These are phyloP conservation scores for Myocastor coypus DNA, from an alignment of 2,113 vertebrate species.

Conservation along the genomic window DNA sequence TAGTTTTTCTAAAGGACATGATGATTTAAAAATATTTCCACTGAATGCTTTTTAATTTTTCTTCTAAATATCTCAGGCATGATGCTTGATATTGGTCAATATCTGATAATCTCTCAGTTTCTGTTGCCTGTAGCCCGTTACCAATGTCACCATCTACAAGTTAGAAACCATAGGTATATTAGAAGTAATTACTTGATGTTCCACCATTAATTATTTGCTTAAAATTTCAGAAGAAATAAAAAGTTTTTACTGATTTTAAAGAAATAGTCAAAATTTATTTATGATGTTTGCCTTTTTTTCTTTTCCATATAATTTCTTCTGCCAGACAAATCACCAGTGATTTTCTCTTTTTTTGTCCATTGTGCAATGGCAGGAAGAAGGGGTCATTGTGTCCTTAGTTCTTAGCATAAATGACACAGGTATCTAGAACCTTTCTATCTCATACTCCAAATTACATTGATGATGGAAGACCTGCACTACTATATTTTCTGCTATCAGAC, in stretches of 20 bases:
- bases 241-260: background rate
- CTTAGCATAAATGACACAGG: constrained; percentile 68
- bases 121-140: background rate
- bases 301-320: background rate
- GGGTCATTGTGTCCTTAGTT: background rate
- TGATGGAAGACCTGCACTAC: constrained; percentile 70
- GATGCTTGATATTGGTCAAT: background rate
- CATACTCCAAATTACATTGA: constrained; percentile 82
- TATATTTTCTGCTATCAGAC: constrained; percentile 67
- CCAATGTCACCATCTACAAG: background rate
- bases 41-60: background rate
- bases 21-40: background rate
- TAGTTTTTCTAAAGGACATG: background rate
- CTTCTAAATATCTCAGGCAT: background rate
- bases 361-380: background rate
- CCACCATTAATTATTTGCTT: background rate
- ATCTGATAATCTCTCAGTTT: background rate
- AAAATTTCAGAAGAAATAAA: background rate
- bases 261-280: background rate
- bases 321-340: accelerated
- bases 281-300: background rate
- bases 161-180: background rate
- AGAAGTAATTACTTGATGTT: background rate
- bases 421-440: constrained; percentile 79
- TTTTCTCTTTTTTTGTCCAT: background rate